A percentile compares a stretch with the other conserved stretches of the same genome.
These are phyloP conservation scores for Andrena cerasifolii DNA, from an alignment of 1,140 invertebrate genomes.

Conservation along the genomic window DNA sequence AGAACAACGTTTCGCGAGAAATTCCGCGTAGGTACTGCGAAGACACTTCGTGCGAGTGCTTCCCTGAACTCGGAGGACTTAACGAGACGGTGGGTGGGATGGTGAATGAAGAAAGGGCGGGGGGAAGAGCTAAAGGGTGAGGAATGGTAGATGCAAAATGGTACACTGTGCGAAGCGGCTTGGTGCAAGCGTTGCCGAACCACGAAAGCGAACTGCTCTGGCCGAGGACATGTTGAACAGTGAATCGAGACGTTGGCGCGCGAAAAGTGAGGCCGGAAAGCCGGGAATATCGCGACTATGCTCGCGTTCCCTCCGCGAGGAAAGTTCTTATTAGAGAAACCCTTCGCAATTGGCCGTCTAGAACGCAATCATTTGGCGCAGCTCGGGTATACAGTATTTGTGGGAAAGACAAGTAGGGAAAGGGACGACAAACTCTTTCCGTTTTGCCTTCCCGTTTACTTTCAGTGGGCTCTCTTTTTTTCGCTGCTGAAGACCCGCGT, in stretches of 20 bases:
- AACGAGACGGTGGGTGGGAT: neutral
- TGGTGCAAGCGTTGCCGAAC: neutral
- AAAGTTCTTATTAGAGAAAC: constrained; percentile 54
- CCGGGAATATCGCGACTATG: constrained; percentile 18
- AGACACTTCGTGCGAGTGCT: no score
- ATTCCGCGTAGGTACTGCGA: no score
- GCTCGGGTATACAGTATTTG: constrained; percentile 1
- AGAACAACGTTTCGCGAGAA: no score
- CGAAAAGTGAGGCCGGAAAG: constrained; percentile 34
- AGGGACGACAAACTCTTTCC: constrained; percentile 30
- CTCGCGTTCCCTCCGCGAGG: constrained; percentile 45
- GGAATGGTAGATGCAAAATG: no score
- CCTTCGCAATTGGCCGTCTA: constrained; percentile 61
- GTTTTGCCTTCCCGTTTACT: neutral
- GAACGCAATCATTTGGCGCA: constrained; percentile 59
- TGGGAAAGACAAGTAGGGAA: constrained; percentile 24
- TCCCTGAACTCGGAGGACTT: neutral
- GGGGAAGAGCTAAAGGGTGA: neutral
- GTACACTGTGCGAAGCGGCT: neutral
- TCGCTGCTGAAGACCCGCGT: no score
- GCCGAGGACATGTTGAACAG: neutral
- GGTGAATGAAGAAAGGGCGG: neutral
- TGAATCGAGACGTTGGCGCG: neutral
- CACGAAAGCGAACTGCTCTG: neutral
- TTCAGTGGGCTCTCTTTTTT: neutral